A percentile compares a stretch with the other conserved stretches of the same genome.
Conservation (phyloP, 2,888 invertebrate species). For the Embidobia sp. region DNA sequence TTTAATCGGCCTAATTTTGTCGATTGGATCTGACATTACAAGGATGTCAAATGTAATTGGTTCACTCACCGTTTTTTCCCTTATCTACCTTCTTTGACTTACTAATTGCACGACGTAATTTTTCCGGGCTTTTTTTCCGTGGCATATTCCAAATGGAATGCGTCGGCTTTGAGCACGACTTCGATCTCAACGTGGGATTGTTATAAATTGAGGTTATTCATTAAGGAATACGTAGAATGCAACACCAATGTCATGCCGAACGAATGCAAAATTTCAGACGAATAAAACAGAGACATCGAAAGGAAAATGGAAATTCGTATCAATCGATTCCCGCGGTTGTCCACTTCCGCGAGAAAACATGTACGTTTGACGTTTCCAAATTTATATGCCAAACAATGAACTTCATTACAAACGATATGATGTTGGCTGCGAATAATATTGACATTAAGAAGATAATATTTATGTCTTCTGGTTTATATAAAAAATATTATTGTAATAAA, state of each 20-base stretch:
- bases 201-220: slow-evolving; percentile 44
- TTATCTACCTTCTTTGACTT: slow-evolving; percentile 28
- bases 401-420: slow-evolving; percentile 17
- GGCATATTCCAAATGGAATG: slow-evolving; percentile 29
- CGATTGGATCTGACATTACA: too few species aligned
- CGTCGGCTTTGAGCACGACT: not conserved
- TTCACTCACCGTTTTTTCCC: slow-evolving; percentile 21
- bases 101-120: slow-evolving; percentile 11
- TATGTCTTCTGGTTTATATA: too few species aligned
- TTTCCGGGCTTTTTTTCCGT: slow-evolving; percentile 24
- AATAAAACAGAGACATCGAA: slow-evolving; percentile 8
- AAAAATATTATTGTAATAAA: too few species aligned
- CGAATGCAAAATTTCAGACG: slow-evolving; percentile 23
- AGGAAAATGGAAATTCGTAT: slow-evolving; percentile 15
- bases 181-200: slow-evolving; percentile 16
- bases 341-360: slow-evolving; percentile 6
- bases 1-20: too few species aligned
- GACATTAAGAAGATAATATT: too few species aligned
- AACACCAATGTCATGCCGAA: slow-evolving; percentile 7
- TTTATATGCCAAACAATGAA: slow-evolving; percentile 28
- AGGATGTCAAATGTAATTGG: too few species aligned
- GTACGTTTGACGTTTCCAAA: slow-evolving; percentile 14
- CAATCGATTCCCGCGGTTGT: slow-evolving; percentile 21
- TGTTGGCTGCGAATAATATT: slow-evolving; percentile 28
- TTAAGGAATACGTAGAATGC: slow-evolving; percentile 14